Evolutionary conservation across 2,888 invertebrate genomes (phyloP).

Genomic region (Willowsia nigromaculata): DNA sequence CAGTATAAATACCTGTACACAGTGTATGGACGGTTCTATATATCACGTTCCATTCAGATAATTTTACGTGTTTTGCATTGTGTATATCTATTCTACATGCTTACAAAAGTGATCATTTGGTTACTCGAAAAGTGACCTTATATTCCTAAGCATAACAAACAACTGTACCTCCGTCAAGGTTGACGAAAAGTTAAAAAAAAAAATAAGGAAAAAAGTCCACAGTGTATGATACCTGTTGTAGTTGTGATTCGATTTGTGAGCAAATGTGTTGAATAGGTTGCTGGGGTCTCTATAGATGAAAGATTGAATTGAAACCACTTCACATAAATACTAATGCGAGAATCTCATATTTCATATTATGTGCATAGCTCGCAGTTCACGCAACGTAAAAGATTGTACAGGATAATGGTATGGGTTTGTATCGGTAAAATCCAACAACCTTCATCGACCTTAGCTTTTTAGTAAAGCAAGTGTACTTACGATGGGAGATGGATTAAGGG

Average conservation of each 20-base stretch:
- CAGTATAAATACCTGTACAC: no score
- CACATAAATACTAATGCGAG: no score
- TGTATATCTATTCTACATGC: background rate
- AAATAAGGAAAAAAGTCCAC: background rate
- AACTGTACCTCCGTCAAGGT: background rate
- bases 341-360: no score
- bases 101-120: constrained; percentile 14
- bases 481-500: background rate
- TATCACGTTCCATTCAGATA: background rate
- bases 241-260: background rate
- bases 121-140: constrained; percentile 21
- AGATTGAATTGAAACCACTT: no score
- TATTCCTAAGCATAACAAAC: constrained; percentile 6
- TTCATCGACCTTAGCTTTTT: constrained; percentile 52
- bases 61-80: background rate
- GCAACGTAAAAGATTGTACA: background rate
- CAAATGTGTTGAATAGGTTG: background rate
- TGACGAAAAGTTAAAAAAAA: background rate
- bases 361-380: background rate
- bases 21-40: background rate
- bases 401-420: no score
- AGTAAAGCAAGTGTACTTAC: background rate
- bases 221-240: background rate
- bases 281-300: background rate
- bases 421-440: constrained; percentile 38